Evolutionary conservation across 2,113 vertebrate species (phyloP), one percentile per base, ranked within the genome.

Genomic region (Himantopus leucocephalus): DNA sequence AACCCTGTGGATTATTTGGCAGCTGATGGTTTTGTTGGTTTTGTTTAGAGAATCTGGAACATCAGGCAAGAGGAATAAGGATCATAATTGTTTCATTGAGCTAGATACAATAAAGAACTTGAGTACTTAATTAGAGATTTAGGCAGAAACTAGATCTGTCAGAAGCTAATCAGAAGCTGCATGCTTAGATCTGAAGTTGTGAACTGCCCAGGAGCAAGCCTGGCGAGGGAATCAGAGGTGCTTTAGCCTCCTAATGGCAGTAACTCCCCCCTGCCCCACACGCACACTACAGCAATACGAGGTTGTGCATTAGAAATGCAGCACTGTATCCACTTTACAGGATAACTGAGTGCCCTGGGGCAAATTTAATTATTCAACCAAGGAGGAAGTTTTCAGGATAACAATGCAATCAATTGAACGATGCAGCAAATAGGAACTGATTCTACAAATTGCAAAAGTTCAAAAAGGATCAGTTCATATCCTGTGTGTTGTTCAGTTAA

Each of bases 401-500:
- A 37, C 41, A 92, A 39, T 52, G 32, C 12, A 66, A 55, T 67
- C 41, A 86, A 4, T 12, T 72, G 34, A 94, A 73, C 45, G 50
- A 14, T 50, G 18, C 6, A 82, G 37, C 22, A 70, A 10, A 82
- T n/a, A 90, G 10, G 37, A 96, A 76, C 20, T 23, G 34, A 90
- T 76, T 86, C 20, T 48, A 45, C 26, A 68, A 76, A 83, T 67
- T 39, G 58, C 21, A 10, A 39, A 96, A 78, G 56, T 81, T 94
- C 67, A 80, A 9, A 93, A 53, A 50, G 29, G 34, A 88, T 70
- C 45, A 37, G 24, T 39, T 91, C 73, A 85, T 74, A 84, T 84
- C 27, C 41, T 89, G 4, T 86, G 26, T 68, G 39, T 72, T 77
- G 16, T 58, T 93, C 52, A 76, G 37, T 84, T 96, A 95, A 94